These are phyloP conservation scores for Physella acuta DNA, from an alignment of 1,140 invertebrate genomes.

Conservation along the genomic window DNA sequence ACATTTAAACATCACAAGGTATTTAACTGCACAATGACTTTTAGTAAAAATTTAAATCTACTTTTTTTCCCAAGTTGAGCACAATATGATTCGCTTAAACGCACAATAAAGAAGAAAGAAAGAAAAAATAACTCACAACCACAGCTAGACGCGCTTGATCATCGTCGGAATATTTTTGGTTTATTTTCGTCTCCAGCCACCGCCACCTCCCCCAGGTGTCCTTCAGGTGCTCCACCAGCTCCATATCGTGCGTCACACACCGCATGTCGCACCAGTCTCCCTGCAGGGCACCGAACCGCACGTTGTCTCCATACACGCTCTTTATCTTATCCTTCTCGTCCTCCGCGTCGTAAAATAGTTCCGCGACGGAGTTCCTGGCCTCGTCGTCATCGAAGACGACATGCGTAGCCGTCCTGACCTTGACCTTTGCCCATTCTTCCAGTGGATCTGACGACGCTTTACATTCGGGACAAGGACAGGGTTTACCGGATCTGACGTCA, in stretches of 20 bases:
- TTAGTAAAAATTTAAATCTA: too few species aligned
- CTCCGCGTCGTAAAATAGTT: constrained; percentile 10
- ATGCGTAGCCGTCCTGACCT: constrained; percentile 18
- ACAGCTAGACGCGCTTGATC: constrained; percentile 9
- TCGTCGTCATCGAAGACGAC: constrained; percentile 21
- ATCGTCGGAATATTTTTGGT: constrained; percentile 7
- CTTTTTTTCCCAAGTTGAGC: neutral
- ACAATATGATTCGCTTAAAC: neutral
- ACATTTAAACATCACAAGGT: too few species aligned
- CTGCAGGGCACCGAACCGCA: constrained; percentile 13
- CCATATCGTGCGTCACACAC: constrained; percentile 17
- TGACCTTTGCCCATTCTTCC: constrained; percentile 20
- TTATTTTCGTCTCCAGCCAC: constrained; percentile 21
- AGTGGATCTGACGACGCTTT: neutral
- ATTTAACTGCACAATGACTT: too few species aligned
- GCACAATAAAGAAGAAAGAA: neutral
- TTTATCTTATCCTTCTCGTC: constrained; percentile 5
- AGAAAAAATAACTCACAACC: neutral
- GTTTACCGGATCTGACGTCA: constrained; percentile 1
- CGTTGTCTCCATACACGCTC: neutral
- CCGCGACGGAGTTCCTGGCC: constrained; percentile 5
- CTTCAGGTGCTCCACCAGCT: constrained; percentile 9
- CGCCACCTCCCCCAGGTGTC: constrained; percentile 21
- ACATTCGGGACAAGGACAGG: constrained; percentile 20
- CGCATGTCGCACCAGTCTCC: constrained; percentile 26